These are phyloP conservation scores for Synaphobranchus kaupii DNA, from an alignment of 2,797 vertebrate genomes.

Conservation along the genomic window DNA sequence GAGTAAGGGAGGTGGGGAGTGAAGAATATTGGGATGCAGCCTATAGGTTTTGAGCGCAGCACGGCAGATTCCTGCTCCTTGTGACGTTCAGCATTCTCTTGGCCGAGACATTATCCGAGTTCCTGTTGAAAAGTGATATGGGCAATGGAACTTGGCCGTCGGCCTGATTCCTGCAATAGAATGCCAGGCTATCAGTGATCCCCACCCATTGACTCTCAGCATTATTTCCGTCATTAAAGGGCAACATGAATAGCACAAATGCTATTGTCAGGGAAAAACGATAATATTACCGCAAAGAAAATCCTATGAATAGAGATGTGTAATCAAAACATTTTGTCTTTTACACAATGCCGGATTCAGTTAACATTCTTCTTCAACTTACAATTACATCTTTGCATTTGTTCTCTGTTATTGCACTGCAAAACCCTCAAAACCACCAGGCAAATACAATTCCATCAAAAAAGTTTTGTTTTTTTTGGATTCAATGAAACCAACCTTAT, in stretches of 20 bases:
- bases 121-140: background rate
- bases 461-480: too few relatives aligned
- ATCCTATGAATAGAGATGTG: background rate
- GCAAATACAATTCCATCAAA: too few relatives aligned
- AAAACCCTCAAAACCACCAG: too few relatives aligned
- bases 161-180: background rate
- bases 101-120: background rate
- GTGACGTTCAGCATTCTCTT: constrained; percentile 56
- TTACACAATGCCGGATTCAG: background rate
- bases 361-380: background rate
- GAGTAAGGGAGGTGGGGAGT: constrained; percentile 27
- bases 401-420: background rate
- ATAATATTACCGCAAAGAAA: background rate
- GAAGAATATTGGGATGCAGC: too few relatives aligned
- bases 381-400: background rate
- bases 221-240: background rate
- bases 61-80: constrained; percentile 46
- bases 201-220: background rate
- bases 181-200: background rate
- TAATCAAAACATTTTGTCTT: background rate
- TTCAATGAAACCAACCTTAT: too few relatives aligned
- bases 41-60: constrained; percentile 42
- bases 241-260: background rate
- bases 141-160: background rate
- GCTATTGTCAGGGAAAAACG: background rate